Evolutionary conservation across 2,797 vertebrate genomes (phyloP).

Genomic region (Gadopsis bispinosus): DNA sequence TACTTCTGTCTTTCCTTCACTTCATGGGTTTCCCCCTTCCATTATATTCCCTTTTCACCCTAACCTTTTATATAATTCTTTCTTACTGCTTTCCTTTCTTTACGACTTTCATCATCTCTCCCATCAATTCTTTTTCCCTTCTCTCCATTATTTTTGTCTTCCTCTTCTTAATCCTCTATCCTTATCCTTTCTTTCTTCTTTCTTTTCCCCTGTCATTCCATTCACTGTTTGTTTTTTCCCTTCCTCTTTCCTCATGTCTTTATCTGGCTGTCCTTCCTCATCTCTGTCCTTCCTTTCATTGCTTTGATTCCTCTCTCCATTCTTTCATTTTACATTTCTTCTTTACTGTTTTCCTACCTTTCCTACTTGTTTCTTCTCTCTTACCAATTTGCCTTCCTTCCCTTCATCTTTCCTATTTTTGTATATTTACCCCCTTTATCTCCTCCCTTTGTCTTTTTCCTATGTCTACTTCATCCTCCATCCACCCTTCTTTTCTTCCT

Average conservation of each 20-base stretch:
- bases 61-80: neutral
- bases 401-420: neutral
- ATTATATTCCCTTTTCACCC: neutral
- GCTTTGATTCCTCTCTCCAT: neutral
- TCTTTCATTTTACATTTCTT: neutral
- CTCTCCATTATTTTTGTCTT: neutral
- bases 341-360: neutral
- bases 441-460: neutral
- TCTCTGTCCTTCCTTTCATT: neutral
- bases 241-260: neutral
- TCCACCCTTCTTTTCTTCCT: too few relatives aligned
- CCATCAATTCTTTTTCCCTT: neutral
- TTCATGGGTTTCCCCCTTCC: neutral
- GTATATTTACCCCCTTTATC: neutral
- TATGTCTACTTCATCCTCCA: neutral
- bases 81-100: neutral
- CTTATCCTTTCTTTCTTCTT: neutral
- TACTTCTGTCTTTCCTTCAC: neutral
- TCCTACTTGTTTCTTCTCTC: neutral
- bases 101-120: neutral
- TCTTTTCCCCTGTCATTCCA: neutral
- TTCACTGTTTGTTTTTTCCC: too few relatives aligned
- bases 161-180: neutral
- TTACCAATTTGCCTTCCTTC: neutral
- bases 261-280: neutral